These are phyloP conservation scores for Melospiza melodia DNA, from an alignment of 2,113 vertebrate genomes.

Conservation along the genomic window DNA sequence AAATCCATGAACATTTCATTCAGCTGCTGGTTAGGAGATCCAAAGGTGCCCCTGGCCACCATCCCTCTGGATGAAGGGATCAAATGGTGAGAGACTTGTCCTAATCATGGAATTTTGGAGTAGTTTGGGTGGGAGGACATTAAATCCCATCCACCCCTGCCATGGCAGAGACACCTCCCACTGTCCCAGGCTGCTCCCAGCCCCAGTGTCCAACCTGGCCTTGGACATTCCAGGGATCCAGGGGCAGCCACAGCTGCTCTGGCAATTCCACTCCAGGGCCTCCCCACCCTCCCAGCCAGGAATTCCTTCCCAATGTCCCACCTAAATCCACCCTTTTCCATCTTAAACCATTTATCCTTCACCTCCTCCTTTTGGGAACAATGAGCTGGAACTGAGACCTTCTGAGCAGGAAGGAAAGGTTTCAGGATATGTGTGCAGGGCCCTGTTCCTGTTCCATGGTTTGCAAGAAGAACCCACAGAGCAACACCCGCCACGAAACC, in stretches of 20 bases:
- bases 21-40: background rate
- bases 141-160: background rate
- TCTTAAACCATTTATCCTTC: background rate
- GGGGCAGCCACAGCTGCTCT: background rate
- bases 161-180: background rate
- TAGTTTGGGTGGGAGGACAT: background rate
- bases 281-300: background rate
- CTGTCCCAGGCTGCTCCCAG: background rate
- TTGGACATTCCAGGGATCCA: background rate
- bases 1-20: background rate
- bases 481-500: background rate
- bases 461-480: background rate
- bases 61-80: background rate
- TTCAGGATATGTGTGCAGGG: background rate
- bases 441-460: background rate
- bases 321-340: background rate
- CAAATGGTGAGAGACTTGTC: too few relatives aligned
- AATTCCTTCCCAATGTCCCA: background rate
- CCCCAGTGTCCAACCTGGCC: background rate
- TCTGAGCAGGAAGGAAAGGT: too few relatives aligned
- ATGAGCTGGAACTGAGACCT: background rate
- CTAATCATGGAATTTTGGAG: background rate
- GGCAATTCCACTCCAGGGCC: rapidly evolving
- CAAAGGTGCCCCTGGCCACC: background rate
- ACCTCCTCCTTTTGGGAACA: background rate